These are phyloP conservation scores for Apamea anceps DNA, from an alignment of 2,888 invertebrate genomes.

Conservation along the genomic window DNA sequence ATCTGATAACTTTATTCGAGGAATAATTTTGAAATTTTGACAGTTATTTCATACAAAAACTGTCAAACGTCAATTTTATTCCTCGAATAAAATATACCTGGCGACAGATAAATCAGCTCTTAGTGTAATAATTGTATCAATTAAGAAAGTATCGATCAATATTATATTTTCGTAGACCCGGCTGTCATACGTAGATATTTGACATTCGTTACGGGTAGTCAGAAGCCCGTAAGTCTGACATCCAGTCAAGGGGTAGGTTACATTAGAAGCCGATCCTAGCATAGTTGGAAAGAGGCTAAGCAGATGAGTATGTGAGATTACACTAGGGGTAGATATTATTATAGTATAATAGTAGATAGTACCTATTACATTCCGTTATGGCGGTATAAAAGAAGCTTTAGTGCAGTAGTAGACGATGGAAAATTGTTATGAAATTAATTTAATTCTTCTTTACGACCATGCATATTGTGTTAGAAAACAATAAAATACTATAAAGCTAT, in stretches of 20 bases:
- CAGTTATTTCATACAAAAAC: no score
- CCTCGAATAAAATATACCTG: no score
- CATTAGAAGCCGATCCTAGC: no score
- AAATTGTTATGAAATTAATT: conserved; percentile 6
- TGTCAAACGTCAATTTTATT: no score
- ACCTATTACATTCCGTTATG: neutral
- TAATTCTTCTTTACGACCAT: neutral
- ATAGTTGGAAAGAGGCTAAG: neutral
- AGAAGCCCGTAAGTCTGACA: neutral
- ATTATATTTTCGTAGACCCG: neutral
- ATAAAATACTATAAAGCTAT: neutral
- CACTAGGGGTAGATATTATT: neutral
- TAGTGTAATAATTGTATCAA: neutral
- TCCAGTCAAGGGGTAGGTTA: neutral
- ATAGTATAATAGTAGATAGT: no score
- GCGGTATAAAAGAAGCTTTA: neutral
- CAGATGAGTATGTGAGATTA: neutral
- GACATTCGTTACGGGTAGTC: neutral
- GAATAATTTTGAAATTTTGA: no score
- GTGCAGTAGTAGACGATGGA: neutral
- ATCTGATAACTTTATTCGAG: no score
- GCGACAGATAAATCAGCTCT: no score
- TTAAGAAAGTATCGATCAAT: neutral
- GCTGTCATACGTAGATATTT: neutral
- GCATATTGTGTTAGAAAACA: neutral